A percentile compares a stretch with the other conserved stretches of the same genome.
These are phyloP conservation scores for Acanthopagrus latus DNA, from an alignment of 2,797 vertebrate genomes.

Conservation along the genomic window DNA sequence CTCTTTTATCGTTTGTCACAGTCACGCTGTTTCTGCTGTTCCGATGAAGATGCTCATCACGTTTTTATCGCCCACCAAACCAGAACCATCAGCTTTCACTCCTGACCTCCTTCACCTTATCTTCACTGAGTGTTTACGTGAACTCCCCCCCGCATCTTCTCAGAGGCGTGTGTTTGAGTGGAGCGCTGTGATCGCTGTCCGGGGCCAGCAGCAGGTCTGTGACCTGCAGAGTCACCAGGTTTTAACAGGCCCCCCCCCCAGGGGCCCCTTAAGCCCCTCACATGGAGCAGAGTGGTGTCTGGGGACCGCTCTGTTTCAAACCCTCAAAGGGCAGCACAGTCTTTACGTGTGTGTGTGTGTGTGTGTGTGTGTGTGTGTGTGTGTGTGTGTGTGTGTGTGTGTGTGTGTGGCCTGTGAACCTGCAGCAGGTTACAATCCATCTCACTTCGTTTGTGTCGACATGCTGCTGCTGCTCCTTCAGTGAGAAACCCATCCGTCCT, in stretches of 20 bases:
- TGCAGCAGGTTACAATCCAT: slow-evolving; percentile 65
- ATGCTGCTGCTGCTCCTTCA: slow-evolving; percentile 21
- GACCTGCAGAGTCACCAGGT: slow-evolving; percentile 70
- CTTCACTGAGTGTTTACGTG: not conserved
- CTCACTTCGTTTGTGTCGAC: slow-evolving; percentile 58
- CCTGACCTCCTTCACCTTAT: not conserved
- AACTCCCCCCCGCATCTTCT: too few species aligned
- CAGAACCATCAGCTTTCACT: not conserved
- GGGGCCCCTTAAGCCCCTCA: slow-evolving; percentile 77
- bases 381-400: too few species aligned
- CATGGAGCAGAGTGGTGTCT: slow-evolving; percentile 74
- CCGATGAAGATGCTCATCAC: not conserved
- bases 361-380: slow-evolving; percentile 51
- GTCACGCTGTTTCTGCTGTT: not conserved
- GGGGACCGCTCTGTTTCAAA: slow-evolving; percentile 63
- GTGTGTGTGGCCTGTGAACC: slow-evolving; percentile 44
- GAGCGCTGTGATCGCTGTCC: not conserved
- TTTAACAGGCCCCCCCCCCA: slow-evolving; percentile 52
- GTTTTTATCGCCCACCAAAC: not conserved
- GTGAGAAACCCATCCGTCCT: slow-evolving; percentile 37
- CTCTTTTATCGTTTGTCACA: not conserved
- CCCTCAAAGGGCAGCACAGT: slow-evolving; percentile 58
- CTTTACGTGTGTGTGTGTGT: slow-evolving; percentile 21
- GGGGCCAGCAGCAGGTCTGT: slow-evolving; percentile 40
- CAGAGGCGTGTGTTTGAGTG: not conserved